These are phyloP conservation scores for Zaprionus capensis DNA, from an alignment of 1,140 invertebrate genomes.

Conservation along the genomic window DNA sequence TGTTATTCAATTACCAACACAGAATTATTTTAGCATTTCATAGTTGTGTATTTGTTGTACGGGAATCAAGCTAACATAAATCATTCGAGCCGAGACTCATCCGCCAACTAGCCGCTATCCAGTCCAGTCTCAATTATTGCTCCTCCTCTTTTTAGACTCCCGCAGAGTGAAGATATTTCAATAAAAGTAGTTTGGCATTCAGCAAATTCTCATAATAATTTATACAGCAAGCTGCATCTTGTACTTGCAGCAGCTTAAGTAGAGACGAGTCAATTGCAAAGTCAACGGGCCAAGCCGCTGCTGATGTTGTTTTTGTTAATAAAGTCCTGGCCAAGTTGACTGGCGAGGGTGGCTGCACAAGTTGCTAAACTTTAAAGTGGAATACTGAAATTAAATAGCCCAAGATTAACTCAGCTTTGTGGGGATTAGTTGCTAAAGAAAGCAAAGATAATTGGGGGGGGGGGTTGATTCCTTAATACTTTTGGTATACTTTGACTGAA, in stretches of 20 bases:
- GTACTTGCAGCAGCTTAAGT: conserved; percentile 32
- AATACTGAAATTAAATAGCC: background rate
- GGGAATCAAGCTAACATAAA: conserved; percentile 58
- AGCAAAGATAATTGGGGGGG: background rate
- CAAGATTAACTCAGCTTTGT: background rate
- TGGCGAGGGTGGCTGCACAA: conserved; percentile 13
- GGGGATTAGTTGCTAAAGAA: background rate
- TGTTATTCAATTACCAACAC: conserved; percentile 57
- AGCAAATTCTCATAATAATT: conserved; percentile 71
- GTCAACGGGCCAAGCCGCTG: conserved; percentile 23
- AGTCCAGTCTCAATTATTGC: conserved; percentile 11
- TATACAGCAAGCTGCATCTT: conserved; percentile 38
- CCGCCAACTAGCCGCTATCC: background rate
- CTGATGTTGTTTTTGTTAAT: conserved; percentile 6
- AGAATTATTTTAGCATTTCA: conserved; percentile 38
- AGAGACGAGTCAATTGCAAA: conserved; percentile 34
- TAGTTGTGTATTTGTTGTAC: conserved; percentile 46
- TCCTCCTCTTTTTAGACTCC: background rate
- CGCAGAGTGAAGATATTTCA: conserved; percentile 58
- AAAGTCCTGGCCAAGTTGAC: conserved; percentile 12
- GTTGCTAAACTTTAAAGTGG: conserved; percentile 1
- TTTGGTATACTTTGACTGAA: background rate
- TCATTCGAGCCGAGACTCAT: conserved; percentile 41
- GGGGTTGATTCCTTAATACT: background rate
- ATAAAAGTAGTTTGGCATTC: conserved; percentile 65